A percentile compares a stretch with the other conserved stretches of the same genome.
phyloP scores from a whole-genome alignment of 1,140 invertebrate genomes.

The Eriocheir sinensis region DNA sequence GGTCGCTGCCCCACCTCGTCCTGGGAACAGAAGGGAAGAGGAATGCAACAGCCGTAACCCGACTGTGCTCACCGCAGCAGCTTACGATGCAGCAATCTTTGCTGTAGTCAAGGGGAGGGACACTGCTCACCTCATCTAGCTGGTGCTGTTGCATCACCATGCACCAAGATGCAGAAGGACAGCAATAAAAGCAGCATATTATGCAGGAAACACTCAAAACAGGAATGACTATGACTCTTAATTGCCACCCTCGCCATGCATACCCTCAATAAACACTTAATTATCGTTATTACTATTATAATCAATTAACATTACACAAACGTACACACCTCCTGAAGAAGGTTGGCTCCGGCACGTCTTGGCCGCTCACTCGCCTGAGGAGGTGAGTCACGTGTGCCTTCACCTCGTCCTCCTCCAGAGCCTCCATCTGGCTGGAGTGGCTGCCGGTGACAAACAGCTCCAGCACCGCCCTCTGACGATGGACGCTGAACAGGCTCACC shows the following conservation, averaged over 20 bases:
- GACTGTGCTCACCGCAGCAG: not conserved
- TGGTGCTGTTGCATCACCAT: not conserved
- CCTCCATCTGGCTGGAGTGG: conserved; percentile 42
- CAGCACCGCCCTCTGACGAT: conserved; percentile 41
- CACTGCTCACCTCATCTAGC: not conserved
- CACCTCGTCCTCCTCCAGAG: conserved; percentile 32
- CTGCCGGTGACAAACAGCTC: conserved; percentile 56
- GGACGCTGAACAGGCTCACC: conserved; percentile 2
- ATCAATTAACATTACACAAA: not conserved
- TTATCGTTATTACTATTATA: too few species aligned
- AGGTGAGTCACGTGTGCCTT: conserved; percentile 29
- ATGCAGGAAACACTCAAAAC: too few species aligned
- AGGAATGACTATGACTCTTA: not conserved
- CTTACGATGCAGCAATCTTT: not conserved
- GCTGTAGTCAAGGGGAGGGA: too few species aligned
- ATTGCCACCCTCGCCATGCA: not conserved
- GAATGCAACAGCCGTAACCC: not conserved
- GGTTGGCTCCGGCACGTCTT: conserved; percentile 35
- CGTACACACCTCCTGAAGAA: conserved; percentile 60
- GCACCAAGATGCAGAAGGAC: too few species aligned
- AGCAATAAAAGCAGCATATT: too few species aligned
- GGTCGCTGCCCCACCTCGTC: conserved; percentile 57
- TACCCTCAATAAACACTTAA: not conserved
- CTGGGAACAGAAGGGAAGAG: not conserved
- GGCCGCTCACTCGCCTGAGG: not conserved